Evolutionary conservation across 2,113 vertebrate genomes (phyloP), one percentile per base, ranked within the genome.

Genomic region (Gobiocypris rarus): DNA sequence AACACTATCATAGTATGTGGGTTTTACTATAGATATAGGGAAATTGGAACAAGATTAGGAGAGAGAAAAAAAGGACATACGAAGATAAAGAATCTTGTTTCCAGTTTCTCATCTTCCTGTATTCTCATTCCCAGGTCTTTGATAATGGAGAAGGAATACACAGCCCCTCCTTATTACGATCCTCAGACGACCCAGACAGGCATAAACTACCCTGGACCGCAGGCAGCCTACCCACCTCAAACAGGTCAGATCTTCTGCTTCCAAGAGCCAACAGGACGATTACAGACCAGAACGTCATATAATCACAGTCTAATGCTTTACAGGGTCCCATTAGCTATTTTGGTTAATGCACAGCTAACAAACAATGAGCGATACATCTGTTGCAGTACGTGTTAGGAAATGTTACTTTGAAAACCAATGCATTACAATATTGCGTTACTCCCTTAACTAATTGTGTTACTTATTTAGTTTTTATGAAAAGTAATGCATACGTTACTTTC

Each of bases 101-200:
- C 3, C 5, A 41, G 3, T 8, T 61, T 3, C 19, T 38, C 28
- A 17, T 58, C 43, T 74, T 74, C 24, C 50, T 74, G 24, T 75
- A 4, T 50, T 79, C 15, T 17, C 14, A 79, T 45, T 80, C 0
- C 65, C 43, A 81, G 61, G 26, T 52, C 4, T 77, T 67, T 50
- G 19, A 80, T 31, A 22, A 81, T 81, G 78, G 78, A 81, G 26
- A 81, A 81, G 31, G 24, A 81, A 22, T 9, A 48, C 58, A 67
- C 1, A 10, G 26, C 78, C 1, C 59, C 78, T 65, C 43, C 43
- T 28, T 80, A 67, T 48, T 24, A 0, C 8, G 9, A 2, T 65
- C 2, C 78, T 50, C 78, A 81, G 17, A 28, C 3, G 17, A 15
- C 4, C 3, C 59, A 63, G 59, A 1, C 58, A 7, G 17, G 9